Evolutionary conservation across 2,797 vertebrate genomes (phyloP), one percentile per base, ranked within the genome.

Genomic region (Danio kyathit): DNA sequence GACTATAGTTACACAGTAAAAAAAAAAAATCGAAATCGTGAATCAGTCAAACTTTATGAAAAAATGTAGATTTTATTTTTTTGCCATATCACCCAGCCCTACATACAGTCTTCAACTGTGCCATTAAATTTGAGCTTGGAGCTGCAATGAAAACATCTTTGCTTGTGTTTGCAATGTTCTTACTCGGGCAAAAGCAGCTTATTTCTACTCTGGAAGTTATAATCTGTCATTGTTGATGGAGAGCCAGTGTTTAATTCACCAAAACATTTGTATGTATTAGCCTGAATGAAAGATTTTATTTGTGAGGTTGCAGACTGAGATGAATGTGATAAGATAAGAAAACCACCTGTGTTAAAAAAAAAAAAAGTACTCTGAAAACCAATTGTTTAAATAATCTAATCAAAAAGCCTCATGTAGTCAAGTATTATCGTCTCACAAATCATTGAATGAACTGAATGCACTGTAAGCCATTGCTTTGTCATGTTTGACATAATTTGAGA

Each of bases 111-210:
- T 29, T 29, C 29, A 3, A 29, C 1, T 29, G 29, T 29, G 29
- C 3, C 5, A 74, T 6, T 60, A 44, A 14, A 46, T 51, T 65
- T 38, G 43, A 17, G 65, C 14, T 21, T 16, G 10, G 12, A 52
- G 48, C 48, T 65, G 13, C 51, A 21, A n/a, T 52, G 2, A 6
- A 54, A 43, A 51, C 1, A 43, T 59, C 52, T 82, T 74, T 82
- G 77, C 52, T 51, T 63, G 76, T 57, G 14, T 77, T 63, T 74
- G 60, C 74, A 56, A 82, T 54, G 74, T 74, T 74, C 74, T 78
- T 83, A 75, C 14, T 73, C 74, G 51, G 16, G 54, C 75, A 70
- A 81, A 78, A 85, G 74, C 69, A 81, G 74, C 78, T 85, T 83
- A 83, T 40, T 70, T 64, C 49, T 64, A 5, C 60, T 73, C 67